Base-by-base conservation (phyloP, 2,888 invertebrate genomes). In the Furcula furcula region DNA sequence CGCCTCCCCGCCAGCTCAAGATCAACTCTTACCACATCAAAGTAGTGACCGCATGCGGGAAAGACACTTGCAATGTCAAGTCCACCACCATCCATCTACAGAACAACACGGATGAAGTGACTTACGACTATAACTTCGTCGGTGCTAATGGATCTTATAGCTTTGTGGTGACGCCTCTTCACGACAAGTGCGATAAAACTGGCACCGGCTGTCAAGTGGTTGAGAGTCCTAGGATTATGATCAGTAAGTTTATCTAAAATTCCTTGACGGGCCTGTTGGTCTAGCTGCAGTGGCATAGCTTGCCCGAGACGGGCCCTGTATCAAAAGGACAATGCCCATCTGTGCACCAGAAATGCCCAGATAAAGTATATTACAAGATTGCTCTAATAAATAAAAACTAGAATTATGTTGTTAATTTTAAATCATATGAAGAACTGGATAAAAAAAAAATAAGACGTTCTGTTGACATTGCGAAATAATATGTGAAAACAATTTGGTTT, bases 81-180 rank as follows among this genome's bases (percentile, higher is more conserved):
- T 46, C 65, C 1, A 55, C 56, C 0, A 64, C 53, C 1, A 45
- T 68, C 0, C 47, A 42, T 6, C 11, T 78, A 7, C 54, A 42
- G 21, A 80, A 81, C 16, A 51, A 46, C 1, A 71, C 70, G 0
- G 63, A 73, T 0, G 87, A 86, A 49, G 72, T 81, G 4, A 74
- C 65, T 0, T 80, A 74, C 30, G 79, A 83, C 16, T 81, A 77
- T 31, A 68, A 72, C 23, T 66, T 74, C 29, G 45, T 82, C 2
- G 70, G 71, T 0, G 66, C 65, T 1, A 69, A 80, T 1, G 87
- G 87, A 0, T 62, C 66, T 0, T 81, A 74, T 34, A 79, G 76
- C 26, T 88, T 86, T 42, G 56, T 76, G 2, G 81, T 88, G 3
- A 79, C 66, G 0, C 82, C 86, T 0, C 30, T 79, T 11, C 83